phyloP scores from a whole-genome alignment of 2,113 vertebrate species.

The Nothocercus nigrocapillus region DNA sequence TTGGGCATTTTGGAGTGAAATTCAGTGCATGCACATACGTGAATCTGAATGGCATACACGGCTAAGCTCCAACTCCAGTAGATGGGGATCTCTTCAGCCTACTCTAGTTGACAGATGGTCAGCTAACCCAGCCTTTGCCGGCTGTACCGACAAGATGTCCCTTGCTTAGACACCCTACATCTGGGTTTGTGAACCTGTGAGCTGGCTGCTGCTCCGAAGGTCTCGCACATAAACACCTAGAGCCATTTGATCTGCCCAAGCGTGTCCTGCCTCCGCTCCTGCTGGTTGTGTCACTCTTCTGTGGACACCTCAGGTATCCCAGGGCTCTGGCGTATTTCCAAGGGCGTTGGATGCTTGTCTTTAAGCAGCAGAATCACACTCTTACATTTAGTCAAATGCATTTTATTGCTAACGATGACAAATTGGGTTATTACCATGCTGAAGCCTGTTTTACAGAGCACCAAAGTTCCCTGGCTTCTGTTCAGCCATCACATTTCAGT shows the following conservation, averaged over 20 bases:
- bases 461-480: conserved; percentile 6
- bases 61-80: no score
- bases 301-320: not conserved
- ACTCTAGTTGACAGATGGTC: not conserved
- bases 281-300: not conserved
- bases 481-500: conserved; percentile 59
- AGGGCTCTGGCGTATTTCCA: not conserved
- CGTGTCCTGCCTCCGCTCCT: not conserved
- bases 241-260: not conserved
- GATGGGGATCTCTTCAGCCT: not conserved
- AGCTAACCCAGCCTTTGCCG: not conserved
- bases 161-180: not conserved
- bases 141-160: not conserved
- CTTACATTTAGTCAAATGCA: not conserved
- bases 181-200: not conserved
- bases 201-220: no score
- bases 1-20: not conserved
- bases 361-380: not conserved
- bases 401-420: conserved; percentile 22
- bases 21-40: no score
- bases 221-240: not conserved
- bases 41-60: no score
- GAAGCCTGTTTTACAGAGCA: not conserved
- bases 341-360: not conserved
- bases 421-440: conserved; percentile 40